Base-by-base conservation (phyloP, 2,888 invertebrate genomes). In the Eubasilissa splendida region DNA sequence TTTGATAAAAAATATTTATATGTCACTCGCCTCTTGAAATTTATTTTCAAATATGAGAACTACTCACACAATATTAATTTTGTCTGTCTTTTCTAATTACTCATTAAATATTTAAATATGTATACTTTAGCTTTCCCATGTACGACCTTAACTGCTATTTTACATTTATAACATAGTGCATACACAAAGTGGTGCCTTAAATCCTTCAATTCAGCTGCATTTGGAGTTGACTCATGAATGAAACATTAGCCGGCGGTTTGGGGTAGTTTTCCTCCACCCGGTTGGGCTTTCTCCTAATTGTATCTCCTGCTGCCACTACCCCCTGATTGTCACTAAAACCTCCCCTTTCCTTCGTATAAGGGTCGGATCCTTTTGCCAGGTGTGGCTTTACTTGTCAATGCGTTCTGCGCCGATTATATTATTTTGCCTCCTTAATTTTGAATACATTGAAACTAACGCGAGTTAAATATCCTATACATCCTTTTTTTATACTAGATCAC, bases 221-320 rank as follows among this genome's bases (percentile, higher is more conserved):
- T 68, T 33, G 68, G 12, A 12, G 33, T n/a, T 14, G 50, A 14
- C 14, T 50, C 68, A 68, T 68, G 68, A 68, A 68, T 68, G 50
- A 68, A 33, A 68, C 68, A 52, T 68, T n/a, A 50, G 33, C 14
- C 68, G n/a, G 68, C 68, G 42, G 50, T 68, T 50, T 10, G 31
- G 63, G 33, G 33, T 63, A 11, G 11, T 11, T 63, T 31, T 31
- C 42, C 9, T n/a, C 11, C 66, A 9, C 50, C 52, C 68, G 42
- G 42, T 68, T 10, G 68, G 58, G 50, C 14, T 68, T 50, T 68
- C 52, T 68, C 68, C 68, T 68, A 68, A 68, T 68, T 68, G 68
- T 66, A 42, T 68, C 14, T 68, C 68, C 68, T 42, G 50, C 68
- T 33, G 63, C 63, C 63, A 63, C 11, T 42, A 42, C 68, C 68